These are phyloP conservation scores for human DNA, from an alignment of 2,113 vertebrate genomes.

Conservation along the genomic window GRCh38 chr12:97460501-97461000, in stretches of 20 bases:
- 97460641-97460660: not conserved
- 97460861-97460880: slow-evolving; percentile 26
- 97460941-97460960: not conserved
- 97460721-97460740: slow-evolving; percentile 5
- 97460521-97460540: not conserved
- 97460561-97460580: not conserved
- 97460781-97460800: not conserved
- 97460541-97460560: not conserved
- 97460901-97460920: slow-evolving; percentile 35
- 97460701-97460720: slow-evolving; percentile 49
- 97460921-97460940: slow-evolving; percentile 40
- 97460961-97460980: not conserved
- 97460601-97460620: not conserved
- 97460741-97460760: not conserved
- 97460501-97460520: not conserved
- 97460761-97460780: slow-evolving; percentile 55
- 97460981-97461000: accelerated
- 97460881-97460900: slow-evolving; percentile 43
- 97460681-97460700: slow-evolving; percentile 39
- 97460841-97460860: not conserved
- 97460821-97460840: slow-evolving; percentile 63
- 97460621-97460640: not conserved
- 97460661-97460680: not conserved
- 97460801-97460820: slow-evolving; percentile 51
- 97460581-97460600: not conserved